Conservation (phyloP, 2,113 vertebrate species). For the Tenrec ecaudatus region DNA sequence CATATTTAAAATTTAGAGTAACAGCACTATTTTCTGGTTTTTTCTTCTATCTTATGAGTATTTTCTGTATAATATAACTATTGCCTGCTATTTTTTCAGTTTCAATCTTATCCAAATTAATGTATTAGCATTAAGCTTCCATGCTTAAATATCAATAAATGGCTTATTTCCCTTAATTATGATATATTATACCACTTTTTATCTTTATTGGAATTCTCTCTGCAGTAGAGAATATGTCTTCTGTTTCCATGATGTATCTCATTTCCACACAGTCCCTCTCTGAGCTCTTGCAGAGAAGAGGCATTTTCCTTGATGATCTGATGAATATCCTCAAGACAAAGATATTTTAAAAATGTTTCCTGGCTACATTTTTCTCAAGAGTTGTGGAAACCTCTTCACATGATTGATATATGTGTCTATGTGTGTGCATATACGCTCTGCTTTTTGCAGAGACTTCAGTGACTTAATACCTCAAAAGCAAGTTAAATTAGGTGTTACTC, state of each 20-base stretch:
- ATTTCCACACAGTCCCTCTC: not conserved
- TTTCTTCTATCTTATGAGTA: not conserved
- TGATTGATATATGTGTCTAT: not conserved
- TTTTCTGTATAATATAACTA: constrained; percentile 19
- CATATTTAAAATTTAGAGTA: not conserved
- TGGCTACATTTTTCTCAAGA: constrained; percentile 5
- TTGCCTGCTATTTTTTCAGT: not conserved
- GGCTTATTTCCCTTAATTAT: constrained; percentile 2
- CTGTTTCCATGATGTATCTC: not conserved
- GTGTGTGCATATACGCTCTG: not conserved
- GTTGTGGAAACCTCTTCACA: not conserved
- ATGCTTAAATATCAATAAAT: not conserved
- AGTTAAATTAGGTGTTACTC: not conserved
- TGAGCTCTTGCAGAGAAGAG: not conserved
- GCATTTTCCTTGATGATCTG: not conserved
- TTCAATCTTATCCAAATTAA: constrained; percentile 12
- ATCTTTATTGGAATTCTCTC: not conserved
- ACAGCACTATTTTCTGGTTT: not conserved
- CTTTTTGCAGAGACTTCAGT: not conserved
- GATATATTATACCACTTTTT: not conserved
- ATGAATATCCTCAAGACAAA: not conserved
- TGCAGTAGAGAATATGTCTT: not conserved
- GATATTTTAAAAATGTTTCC: not conserved
- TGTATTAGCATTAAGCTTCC: not conserved
- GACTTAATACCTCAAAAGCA: not conserved